Evolutionary conservation across 1,140 invertebrate species (phyloP).

Genomic region (Drosophila triauraria): DNA sequence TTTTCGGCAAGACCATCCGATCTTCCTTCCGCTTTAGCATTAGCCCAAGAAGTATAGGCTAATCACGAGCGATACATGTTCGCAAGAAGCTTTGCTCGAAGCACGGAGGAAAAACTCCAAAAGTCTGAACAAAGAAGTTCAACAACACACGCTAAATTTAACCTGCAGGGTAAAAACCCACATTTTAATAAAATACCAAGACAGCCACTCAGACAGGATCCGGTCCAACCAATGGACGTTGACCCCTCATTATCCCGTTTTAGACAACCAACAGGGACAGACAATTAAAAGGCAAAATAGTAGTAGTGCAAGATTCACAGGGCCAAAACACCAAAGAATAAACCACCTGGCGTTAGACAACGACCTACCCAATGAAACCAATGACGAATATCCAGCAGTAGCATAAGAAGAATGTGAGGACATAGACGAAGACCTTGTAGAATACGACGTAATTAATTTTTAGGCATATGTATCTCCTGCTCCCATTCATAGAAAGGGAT

Average conservation of each 20-base stretch:
- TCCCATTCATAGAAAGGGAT: too few species aligned
- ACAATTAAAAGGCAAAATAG: conserved; percentile 8
- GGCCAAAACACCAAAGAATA: conserved; percentile 3
- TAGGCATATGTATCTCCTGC: too few species aligned
- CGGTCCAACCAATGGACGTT: too few species aligned
- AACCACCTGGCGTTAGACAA: neutral
- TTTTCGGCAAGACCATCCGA: too few species aligned
- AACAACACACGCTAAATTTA: neutral
- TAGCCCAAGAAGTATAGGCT: too few species aligned
- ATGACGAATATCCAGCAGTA: neutral
- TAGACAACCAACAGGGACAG: neutral
- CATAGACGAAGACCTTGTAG: neutral
- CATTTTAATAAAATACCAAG: neutral
- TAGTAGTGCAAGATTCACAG: conserved; percentile 6
- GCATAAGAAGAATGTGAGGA: neutral
- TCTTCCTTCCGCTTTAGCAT: too few species aligned
- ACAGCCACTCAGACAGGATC: too few species aligned
- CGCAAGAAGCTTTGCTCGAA: too few species aligned
- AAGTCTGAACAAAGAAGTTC: neutral
- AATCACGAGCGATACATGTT: too few species aligned
- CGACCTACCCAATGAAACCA: neutral
- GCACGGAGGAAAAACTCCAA: too few species aligned
- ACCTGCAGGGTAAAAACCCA: neutral
- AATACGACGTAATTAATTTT: too few species aligned
- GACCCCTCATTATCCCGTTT: too few species aligned